Percentiles rank a stretch among this genome's conserved stretches.
These are phyloP conservation scores for Scaptomyza polygonia DNA, from an alignment of 2,888 invertebrate species.

Conservation along the genomic window DNA sequence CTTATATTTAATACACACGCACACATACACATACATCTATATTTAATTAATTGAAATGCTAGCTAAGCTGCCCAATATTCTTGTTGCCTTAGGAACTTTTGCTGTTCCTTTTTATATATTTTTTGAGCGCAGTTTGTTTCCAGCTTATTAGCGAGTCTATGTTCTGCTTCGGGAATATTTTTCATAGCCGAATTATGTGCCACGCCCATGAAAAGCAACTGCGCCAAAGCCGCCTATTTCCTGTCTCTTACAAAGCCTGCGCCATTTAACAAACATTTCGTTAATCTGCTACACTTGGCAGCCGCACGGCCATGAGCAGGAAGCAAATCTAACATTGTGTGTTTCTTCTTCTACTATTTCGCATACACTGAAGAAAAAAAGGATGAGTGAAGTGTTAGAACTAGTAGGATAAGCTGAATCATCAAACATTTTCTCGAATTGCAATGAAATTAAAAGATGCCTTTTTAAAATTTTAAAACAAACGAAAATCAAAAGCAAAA, in stretches of 20 bases:
- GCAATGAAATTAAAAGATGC: too few relatives aligned
- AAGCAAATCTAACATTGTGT: constrained; percentile 20
- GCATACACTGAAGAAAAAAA: not conserved
- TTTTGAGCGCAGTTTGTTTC: constrained; percentile 1
- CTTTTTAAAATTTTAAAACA: too few relatives aligned
- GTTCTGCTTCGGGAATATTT: constrained; percentile 12
- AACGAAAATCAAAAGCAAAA: too few relatives aligned
- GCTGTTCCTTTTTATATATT: not conserved
- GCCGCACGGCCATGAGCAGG: constrained; percentile 59
- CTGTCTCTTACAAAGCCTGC: constrained; percentile 35
- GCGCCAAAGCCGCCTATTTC: not conserved
- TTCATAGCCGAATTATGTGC: constrained; percentile 58
- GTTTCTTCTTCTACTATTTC: constrained; percentile 3
- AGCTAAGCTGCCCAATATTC: constrained; percentile 40
- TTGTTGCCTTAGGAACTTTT: constrained; percentile 11
- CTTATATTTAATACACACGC: constrained; percentile 3
- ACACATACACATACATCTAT: not conserved
- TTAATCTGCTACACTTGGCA: constrained; percentile 77
- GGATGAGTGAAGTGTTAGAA: not conserved
- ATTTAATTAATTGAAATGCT: constrained; percentile 68
- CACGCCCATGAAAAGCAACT: constrained; percentile 9
- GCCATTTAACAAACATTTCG: constrained; percentile 77
- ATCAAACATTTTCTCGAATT: too few relatives aligned
- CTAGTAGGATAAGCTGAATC: not conserved
- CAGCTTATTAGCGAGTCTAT: constrained; percentile 69